Evolutionary conservation across 2,113 vertebrate species (phyloP).

Genomic region (Centropus unirufus): DNA sequence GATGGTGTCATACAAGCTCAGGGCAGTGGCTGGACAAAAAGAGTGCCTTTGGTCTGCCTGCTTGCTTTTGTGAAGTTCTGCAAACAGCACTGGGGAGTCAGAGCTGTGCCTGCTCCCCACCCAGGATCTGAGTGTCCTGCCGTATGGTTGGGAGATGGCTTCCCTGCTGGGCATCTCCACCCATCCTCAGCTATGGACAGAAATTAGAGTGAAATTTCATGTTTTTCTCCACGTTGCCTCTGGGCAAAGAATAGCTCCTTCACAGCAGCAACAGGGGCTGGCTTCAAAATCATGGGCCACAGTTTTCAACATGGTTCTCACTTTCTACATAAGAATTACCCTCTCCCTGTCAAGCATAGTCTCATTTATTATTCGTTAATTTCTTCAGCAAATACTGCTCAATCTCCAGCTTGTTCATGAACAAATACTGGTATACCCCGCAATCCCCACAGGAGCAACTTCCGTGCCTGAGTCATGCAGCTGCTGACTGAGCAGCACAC

Average conservation of each 20-base stretch:
- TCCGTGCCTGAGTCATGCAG: not conserved
- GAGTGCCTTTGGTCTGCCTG: not conserved
- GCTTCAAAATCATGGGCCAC: not conserved
- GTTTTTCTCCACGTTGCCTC: not conserved
- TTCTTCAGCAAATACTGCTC: not conserved
- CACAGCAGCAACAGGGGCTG: not conserved
- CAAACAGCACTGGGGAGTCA: not conserved
- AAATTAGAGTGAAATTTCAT: not conserved
- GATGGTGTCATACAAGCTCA: not conserved
- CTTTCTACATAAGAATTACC: not conserved
- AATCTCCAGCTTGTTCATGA: not conserved
- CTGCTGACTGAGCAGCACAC: not conserved
- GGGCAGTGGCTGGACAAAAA: not conserved
- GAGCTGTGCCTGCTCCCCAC: not conserved
- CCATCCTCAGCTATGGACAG: fast-evolving
- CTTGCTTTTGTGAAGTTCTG: not conserved
- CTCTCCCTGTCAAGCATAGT: not conserved
- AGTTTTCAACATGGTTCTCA: not conserved
- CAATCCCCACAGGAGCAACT: not conserved
- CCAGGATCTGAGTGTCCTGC: not conserved
- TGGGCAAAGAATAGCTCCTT: not conserved
- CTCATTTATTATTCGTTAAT: not conserved
- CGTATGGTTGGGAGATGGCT: fast-evolving
- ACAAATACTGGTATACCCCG: not conserved
- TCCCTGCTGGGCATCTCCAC: not conserved